These are phyloP conservation scores for Conopomorpha cramerella DNA, from an alignment of 1,140 invertebrate species.

Conservation along the genomic window DNA sequence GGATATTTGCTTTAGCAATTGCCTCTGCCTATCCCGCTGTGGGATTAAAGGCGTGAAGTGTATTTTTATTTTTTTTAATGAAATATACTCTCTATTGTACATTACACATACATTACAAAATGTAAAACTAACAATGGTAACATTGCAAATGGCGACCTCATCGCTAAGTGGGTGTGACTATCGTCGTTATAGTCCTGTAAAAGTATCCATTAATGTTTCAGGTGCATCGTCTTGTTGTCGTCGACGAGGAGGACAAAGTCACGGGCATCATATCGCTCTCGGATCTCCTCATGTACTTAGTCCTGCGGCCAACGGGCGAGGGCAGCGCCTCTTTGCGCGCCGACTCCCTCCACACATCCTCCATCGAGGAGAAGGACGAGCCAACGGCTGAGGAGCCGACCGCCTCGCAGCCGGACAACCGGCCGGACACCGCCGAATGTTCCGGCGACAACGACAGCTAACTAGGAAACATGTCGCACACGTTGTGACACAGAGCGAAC, in stretches of 20 bases:
- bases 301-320: conserved; percentile 78
- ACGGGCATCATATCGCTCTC: conserved; percentile 96
- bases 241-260: conserved; percentile 91
- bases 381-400: conserved; percentile 1
- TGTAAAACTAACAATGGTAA: too few relatives aligned
- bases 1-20: too few relatives aligned
- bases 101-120: too few relatives aligned
- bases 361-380: conserved; percentile 39
- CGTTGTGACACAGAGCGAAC: too few relatives aligned
- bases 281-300: conserved; percentile 88
- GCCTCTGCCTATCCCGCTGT: too few relatives aligned
- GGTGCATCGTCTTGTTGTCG: conserved; percentile 94
- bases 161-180: too few relatives aligned
- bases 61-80: too few relatives aligned
- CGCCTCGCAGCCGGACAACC: background rate
- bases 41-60: too few relatives aligned
- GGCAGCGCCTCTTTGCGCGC: conserved; percentile 38
- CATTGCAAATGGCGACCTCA: too few relatives aligned
- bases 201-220: too few relatives aligned
- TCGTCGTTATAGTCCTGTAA: too few relatives aligned
- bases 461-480: background rate
- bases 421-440: conserved; percentile 2
- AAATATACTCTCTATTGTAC: too few relatives aligned
- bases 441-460: background rate
- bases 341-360: conserved; percentile 13